Percentiles rank a stretch among this genome's conserved stretches.
Conservation (phyloP, 2,888 invertebrate species). For the Coleophora deauratella region DNA sequence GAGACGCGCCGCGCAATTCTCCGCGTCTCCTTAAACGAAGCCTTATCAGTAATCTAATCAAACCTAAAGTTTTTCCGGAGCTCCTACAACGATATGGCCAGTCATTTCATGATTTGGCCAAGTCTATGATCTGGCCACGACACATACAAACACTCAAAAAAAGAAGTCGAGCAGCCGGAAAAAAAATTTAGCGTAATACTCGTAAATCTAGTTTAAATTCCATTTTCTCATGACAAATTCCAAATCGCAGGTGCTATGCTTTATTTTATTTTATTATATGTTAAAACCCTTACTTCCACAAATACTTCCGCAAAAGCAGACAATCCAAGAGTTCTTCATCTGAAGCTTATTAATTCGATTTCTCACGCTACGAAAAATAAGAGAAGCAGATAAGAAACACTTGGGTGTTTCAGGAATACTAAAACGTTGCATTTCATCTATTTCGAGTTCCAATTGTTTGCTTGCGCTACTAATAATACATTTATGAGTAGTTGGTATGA, state of each 20-base stretch:
- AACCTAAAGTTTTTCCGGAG: no score
- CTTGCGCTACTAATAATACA: conserved; percentile 54
- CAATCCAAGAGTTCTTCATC: conserved; percentile 10
- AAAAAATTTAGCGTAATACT: no score
- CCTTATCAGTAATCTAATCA: no score
- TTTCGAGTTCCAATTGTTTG: conserved; percentile 40
- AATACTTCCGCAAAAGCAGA: conserved; percentile 3
- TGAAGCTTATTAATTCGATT: conserved; percentile 37
- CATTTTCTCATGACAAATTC: conserved; percentile 27
- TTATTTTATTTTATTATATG: conserved; percentile 21
- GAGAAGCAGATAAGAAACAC: conserved; percentile 3
- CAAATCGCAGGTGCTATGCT: conserved; percentile 49
- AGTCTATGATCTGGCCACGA: no score
- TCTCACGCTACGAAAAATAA: conserved; percentile 20
- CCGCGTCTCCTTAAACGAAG: no score
- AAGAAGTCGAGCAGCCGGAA: no score
- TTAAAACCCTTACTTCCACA: conserved; percentile 14
- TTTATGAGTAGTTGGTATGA: conserved; percentile 27
- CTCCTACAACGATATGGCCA: no score
- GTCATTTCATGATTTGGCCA: no score
- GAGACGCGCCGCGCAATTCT: no score
- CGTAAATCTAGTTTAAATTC: no score
- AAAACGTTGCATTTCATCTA: conserved; percentile 43
- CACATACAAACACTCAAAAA: no score
- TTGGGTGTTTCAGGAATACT: conserved; percentile 23